Conservation (phyloP, 2,113 vertebrate species). For the Pelodiscus sinensis region DNA sequence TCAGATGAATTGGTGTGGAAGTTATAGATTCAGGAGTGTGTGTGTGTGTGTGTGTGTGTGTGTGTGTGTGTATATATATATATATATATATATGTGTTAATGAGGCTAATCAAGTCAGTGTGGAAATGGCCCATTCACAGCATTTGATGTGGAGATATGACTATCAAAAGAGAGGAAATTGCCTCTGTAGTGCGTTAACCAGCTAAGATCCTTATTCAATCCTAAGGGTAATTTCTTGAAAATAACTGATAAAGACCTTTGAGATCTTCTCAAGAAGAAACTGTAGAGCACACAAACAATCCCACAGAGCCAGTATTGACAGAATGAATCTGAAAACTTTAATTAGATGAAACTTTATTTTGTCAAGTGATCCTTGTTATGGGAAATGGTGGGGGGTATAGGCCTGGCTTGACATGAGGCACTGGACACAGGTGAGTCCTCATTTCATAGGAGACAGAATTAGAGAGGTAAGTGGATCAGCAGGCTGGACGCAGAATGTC, state of each 20-base stretch:
- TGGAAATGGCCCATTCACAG: no score
- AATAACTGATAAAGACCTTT: neutral
- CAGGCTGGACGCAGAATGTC: neutral
- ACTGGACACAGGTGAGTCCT: neutral
- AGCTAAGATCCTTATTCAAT: no score
- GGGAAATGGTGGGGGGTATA: slow-evolving; percentile 23
- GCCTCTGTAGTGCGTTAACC: no score
- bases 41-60: no score
- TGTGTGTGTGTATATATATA: no score
- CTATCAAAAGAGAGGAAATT: no score
- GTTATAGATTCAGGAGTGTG: no score
- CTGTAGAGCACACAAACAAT: neutral
- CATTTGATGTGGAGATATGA: no score
- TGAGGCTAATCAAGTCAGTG: no score
- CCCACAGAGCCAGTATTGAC: neutral
- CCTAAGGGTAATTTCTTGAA: neutral
- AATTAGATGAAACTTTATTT: slow-evolving; percentile 33
- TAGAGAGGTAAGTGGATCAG: neutral
- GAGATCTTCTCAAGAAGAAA: neutral
- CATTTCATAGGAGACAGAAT: neutral
- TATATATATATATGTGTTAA: no score
- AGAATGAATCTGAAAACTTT: neutral
- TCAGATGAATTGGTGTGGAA: no score
- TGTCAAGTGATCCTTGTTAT: slow-evolving; percentile 29
- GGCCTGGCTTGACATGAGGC: neutral